Evolutionary conservation across 1,140 invertebrate species (phyloP).

Genomic region (Metopolophium dirhodum): DNA sequence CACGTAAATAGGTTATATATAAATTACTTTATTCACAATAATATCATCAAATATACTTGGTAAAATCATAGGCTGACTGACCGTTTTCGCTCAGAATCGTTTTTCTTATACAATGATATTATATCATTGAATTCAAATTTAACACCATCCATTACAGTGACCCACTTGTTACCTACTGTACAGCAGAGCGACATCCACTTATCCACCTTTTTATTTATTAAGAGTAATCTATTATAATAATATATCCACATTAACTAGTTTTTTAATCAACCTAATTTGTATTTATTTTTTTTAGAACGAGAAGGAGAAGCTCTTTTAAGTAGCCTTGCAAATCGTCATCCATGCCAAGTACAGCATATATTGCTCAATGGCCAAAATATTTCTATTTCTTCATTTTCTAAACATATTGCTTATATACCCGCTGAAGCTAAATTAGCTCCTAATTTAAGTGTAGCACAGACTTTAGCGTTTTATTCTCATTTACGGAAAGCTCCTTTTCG

Average conservation of each 20-base stretch:
- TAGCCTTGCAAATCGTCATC: conserved; percentile 75
- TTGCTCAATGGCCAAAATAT: conserved; percentile 86
- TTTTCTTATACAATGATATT: too few species aligned
- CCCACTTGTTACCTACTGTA: too few species aligned
- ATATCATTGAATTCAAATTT: too few species aligned
- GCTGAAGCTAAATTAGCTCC: conserved; percentile 66
- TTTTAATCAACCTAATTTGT: neutral
- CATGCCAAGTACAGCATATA: conserved; percentile 78
- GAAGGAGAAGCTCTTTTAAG: conserved; percentile 84
- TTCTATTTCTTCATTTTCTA: conserved; percentile 72
- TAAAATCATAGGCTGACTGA: too few species aligned
- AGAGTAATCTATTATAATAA: neutral
- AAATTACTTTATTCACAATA: too few species aligned
- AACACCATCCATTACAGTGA: too few species aligned
- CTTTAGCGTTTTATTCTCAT: conserved; percentile 60
- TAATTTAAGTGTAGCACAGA: conserved; percentile 65
- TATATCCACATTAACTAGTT: neutral
- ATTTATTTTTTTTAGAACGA: conserved; percentile 64
- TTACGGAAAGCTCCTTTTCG: conserved; percentile 58
- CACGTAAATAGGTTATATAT: too few species aligned
- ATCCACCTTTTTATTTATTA: neutral
- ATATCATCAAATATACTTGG: too few species aligned
- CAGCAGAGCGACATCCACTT: too few species aligned
- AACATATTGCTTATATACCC: conserved; percentile 71
- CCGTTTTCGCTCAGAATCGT: too few species aligned